Percentiles rank a stretch among this genome's conserved stretches.
phyloP scores from a whole-genome alignment of 1,140 invertebrate genomes.

The Aleiodes sp. region DNA sequence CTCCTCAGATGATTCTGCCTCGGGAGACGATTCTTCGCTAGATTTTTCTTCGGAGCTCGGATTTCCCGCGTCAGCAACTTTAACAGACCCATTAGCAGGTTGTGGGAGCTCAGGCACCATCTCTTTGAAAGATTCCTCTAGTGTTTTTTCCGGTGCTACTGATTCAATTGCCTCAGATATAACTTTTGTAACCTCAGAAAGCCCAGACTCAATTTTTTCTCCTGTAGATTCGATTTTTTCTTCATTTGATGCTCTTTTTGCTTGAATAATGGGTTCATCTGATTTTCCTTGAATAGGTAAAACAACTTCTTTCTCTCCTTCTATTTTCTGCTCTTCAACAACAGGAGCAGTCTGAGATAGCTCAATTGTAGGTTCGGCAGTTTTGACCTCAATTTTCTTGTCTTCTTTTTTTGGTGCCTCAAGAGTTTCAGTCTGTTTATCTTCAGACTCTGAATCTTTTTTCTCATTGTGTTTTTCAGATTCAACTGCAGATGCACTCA shows the following conservation, averaged over 20 bases:
- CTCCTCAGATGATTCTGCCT: not conserved
- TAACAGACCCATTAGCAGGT: not conserved
- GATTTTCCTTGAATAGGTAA: not conserved
- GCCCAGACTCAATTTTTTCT: too few species aligned
- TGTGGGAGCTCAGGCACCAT: not conserved
- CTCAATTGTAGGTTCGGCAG: not conserved
- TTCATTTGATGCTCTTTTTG: not conserved
- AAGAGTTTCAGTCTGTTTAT: not conserved
- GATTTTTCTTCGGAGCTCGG: not conserved
- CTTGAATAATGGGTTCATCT: not conserved
- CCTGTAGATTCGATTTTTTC: too few species aligned
- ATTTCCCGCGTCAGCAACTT: not conserved
- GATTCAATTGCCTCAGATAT: too few species aligned
- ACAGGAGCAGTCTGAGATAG: not conserved
- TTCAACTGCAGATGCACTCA: not conserved
- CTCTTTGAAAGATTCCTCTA: not conserved
- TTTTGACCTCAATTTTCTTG: not conserved
- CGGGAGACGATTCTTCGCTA: not conserved
- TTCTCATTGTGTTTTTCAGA: not conserved
- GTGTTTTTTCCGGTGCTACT: too few species aligned
- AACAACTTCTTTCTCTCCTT: not conserved
- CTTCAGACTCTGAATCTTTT: not conserved
- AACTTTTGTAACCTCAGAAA: too few species aligned
- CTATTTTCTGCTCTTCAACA: not conserved
- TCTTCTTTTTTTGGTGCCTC: not conserved